Conservation (phyloP, 1,140 invertebrate genomes). For the Ylistrum balloti region DNA sequence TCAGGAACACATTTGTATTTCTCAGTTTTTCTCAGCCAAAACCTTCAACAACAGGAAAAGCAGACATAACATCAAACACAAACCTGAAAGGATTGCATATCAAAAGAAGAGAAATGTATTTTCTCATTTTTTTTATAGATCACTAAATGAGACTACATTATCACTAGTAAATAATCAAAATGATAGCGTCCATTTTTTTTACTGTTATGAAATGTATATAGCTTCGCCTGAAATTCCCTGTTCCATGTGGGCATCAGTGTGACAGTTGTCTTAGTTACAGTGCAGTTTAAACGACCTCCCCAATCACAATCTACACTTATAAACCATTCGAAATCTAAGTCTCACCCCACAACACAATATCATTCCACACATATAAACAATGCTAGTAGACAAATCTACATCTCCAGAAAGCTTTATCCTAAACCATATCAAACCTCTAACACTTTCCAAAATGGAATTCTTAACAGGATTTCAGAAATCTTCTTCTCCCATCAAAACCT, state of each 20-base stretch:
- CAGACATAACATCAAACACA: not conserved
- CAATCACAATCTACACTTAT: not conserved
- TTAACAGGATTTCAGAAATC: constrained; percentile 34
- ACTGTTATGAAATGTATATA: not conserved
- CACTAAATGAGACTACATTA: not conserved
- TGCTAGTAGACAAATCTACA: not conserved
- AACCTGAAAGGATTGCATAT: not conserved
- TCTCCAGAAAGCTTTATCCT: not conserved
- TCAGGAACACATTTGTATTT: no score
- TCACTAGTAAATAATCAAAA: not conserved
- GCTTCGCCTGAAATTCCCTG: not conserved
- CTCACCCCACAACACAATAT: not conserved
- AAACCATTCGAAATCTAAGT: not conserved
- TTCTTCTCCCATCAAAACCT: not conserved
- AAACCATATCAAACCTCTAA: not conserved
- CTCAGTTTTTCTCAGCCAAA: not conserved
- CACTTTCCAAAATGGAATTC: not conserved
- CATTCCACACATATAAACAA: not conserved
- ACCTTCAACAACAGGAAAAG: not conserved
- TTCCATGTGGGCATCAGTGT: not conserved
- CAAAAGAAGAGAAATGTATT: not conserved
- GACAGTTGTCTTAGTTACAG: not conserved
- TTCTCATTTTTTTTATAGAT: not conserved
- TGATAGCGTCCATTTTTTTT: not conserved
- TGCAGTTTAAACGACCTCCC: not conserved